These are phyloP conservation scores for Apostichopus leukothele DNA, from an alignment of 53 echinoderm and acorn worm species.

Conservation along the genomic window DNA sequence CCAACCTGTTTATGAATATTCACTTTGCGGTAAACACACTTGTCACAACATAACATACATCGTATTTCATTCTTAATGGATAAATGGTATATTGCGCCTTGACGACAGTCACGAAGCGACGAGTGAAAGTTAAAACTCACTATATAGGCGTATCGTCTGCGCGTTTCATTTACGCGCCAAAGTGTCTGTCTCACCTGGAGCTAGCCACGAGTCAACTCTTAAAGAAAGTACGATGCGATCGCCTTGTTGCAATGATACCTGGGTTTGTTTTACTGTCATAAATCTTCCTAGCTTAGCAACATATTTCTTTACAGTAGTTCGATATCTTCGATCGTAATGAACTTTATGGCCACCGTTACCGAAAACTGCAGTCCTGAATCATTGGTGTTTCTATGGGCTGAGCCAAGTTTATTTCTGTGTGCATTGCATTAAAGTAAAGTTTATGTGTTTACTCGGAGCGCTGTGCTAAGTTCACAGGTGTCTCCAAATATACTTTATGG, in stretches of 20 bases:
- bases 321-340: not conserved
- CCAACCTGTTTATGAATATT: no score
- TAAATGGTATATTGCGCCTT: not conserved
- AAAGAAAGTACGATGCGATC: not conserved
- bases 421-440: constrained; percentile 35
- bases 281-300: constrained; percentile 40
- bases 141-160: not conserved
- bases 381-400: not conserved
- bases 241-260: not conserved
- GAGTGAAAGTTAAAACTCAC: not conserved
- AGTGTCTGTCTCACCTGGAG: not conserved
- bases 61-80: not conserved
- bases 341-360: constrained; percentile 20
- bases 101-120: not conserved
- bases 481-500: constrained; percentile 32
- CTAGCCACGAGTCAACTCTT: not conserved
- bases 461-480: constrained; percentile 44
- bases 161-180: not conserved
- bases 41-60: not conserved
- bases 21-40: no score
- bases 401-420: constrained; percentile 34
- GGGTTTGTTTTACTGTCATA: not conserved
- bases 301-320: not conserved
- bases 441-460: constrained; percentile 29
- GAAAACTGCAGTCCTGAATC: not conserved